phyloP scores from a whole-genome alignment of 2,797 vertebrate species.

The Taeniopygia guttata region DNA sequence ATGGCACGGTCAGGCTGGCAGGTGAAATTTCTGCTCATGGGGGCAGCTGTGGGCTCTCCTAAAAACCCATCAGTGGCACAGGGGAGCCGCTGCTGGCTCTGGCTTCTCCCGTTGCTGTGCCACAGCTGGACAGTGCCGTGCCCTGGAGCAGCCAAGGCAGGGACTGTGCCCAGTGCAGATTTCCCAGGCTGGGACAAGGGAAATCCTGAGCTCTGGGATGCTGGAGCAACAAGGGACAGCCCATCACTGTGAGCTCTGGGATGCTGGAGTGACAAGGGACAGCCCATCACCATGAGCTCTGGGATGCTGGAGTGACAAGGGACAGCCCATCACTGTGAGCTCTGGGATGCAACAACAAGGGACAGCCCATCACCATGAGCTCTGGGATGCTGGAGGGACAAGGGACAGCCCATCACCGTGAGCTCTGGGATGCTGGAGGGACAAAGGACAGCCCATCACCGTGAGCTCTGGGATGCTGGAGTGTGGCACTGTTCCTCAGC shows the following conservation, averaged over 20 bases:
- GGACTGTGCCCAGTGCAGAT: fast-evolving
- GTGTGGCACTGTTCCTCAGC: not conserved
- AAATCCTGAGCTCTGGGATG: not conserved
- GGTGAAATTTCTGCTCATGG: fast-evolving
- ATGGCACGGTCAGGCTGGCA: not conserved
- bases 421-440: too few relatives aligned
- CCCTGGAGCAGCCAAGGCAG: not conserved
- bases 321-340: fast-evolving
- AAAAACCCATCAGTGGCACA: fast-evolving
- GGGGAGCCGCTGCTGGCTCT: not conserved
- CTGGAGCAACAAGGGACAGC: too few relatives aligned
- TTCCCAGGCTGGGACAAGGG: fast-evolving
- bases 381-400: too few relatives aligned
- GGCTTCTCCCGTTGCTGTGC: fast-evolving
- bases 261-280: fast-evolving
- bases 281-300: too few relatives aligned
- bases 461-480: fast-evolving
- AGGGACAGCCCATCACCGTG: fast-evolving
- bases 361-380: fast-evolving
- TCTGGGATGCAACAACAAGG: too few relatives aligned
- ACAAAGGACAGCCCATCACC: fast-evolving
- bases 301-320: fast-evolving
- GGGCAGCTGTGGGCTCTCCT: not conserved
- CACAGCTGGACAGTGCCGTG: fast-evolving
- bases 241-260: too few relatives aligned